Base-by-base conservation (phyloP, 2,113 vertebrate genomes). In the Prunella fulvescens region DNA sequence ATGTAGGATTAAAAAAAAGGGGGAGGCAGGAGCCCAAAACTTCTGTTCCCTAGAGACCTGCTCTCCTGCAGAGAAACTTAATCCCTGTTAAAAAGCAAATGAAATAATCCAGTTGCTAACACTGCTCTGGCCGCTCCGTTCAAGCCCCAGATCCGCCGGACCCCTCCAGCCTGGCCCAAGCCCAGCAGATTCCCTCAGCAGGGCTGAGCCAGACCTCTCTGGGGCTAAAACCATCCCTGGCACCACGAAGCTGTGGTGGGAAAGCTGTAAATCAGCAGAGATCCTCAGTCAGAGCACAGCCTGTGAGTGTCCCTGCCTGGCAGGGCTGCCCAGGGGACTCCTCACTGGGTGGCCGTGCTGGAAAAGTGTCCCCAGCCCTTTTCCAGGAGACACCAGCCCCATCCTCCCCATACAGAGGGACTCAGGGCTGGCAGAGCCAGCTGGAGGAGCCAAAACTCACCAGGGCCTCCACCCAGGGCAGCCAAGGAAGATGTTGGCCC, bases 1-100 rank as follows among this genome's bases (percentile, higher is more conserved):
- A 95, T 81, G 94, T 40, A 53, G 92, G 90, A 94, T 67, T 92
- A 40, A 56, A 82, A 45, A 81, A 72, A 33, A 35, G 42, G 9
- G 42, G 81, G 73, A 94, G 56, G 95, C 79, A 64, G 88, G 35
- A 91, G 79, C 71, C 62, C 29, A 60, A 85, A 82, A 85, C 48
- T 44, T 84, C 83, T 60, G 94, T 94, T 97, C 90, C 94, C 77
- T 84, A 47, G 85, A 70, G 76, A 95, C 74, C 65, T 8, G 33
- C 69, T 95, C 88, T 92, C 92, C 95, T 6, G 12, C 81, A 40
- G 86, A 70, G 94, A 92, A 97, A 84, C 93, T 94, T 93, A 97
- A 97, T 89, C 87, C 84, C 81, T 48, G 45, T 47, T 82, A 95
- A 94, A 95, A 92, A 84, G 19, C 65, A 66, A 83, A 90, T 58